Evolutionary conservation across 2,797 vertebrate genomes (phyloP), one percentile per base, ranked within the genome.

Genomic region (Falco novaeseelandiae): DNA sequence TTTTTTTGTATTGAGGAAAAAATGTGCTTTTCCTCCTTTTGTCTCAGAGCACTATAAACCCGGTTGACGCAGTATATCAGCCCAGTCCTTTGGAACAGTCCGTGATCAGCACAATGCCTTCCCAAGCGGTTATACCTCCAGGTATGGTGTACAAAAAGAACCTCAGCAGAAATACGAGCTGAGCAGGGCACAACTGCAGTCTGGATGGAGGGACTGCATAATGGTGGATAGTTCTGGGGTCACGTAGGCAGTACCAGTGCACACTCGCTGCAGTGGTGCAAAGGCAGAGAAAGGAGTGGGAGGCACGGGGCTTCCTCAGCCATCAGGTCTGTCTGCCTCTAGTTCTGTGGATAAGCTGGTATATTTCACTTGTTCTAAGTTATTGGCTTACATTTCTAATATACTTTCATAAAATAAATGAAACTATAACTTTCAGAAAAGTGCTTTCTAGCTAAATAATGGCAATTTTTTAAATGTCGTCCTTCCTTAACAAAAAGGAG

Each of bases 41-140:
- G 57, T 90, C 96, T 84, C 96, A 99, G 99, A 99, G 99, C 98
- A 99, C 99, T 97, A 99, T 99, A 95, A 99, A 99, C 98, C 99
- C 99, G 15, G 99, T 99, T 98, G 99, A 99, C 98, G 99, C 99
- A 90, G 98, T 99, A 76, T 99, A 99, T 95, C 99, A 99, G 96
- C 99, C 99, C 93, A 98, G 96, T 92, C 98, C 99, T 95, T 98
- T 99, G 98, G 99, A 99, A 91, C 97, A 98, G 22, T 96, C 98
- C 36, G 98, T 98, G 98, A 98, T 99, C 98, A 98, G 98, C 98
- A 97, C 98, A 23, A 99, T 99, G 99, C 99, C 99, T 98, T 99
- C 99, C 87, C 99, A 99, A 97, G 99, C 99, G 36, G 98, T 99
- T 94, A 98, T 99, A 97, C 98, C 99, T 97, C 98, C 99, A 99